These are phyloP conservation scores for Actinemys pallida DNA, from an alignment of 2,113 vertebrate genomes.

Conservation along the genomic window DNA sequence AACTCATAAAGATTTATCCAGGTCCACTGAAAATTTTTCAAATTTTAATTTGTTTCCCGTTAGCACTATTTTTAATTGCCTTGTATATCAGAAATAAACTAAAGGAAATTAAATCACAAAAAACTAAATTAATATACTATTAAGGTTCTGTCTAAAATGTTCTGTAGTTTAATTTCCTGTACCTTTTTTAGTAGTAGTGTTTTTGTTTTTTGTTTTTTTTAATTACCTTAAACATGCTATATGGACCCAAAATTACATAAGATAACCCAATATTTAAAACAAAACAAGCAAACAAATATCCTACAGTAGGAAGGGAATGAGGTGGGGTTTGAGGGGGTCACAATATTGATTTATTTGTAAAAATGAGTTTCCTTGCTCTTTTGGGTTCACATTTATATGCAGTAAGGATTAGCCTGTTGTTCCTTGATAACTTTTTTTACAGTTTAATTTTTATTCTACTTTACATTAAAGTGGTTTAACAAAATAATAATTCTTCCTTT, in stretches of 20 bases:
- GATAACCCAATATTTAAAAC: neutral
- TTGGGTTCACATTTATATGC: neutral
- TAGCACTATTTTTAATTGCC: too few species aligned
- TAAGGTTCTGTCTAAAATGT: neutral
- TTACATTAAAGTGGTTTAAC: neutral
- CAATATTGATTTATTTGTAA: neutral
- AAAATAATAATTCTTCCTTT: neutral
- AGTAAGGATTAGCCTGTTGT: neutral
- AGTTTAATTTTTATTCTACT: neutral
- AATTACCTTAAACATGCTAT: neutral
- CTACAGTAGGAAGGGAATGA: neutral
- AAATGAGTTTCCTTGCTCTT: neutral
- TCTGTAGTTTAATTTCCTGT: neutral
- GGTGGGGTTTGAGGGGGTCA: neutral
- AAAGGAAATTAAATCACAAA: neutral
- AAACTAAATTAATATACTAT: neutral
- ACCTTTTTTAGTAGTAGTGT: neutral
- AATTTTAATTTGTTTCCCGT: too few species aligned
- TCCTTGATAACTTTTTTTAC: neutral
- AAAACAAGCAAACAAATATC: neutral
- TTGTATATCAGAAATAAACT: too few species aligned
- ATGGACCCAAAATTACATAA: neutral
- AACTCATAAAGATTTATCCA: neutral
- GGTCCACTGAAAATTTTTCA: neutral
- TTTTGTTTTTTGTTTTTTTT: neutral